Percentiles rank a stretch among this genome's conserved stretches.
phyloP scores from a whole-genome alignment of 2,888 invertebrate genomes.

The Synanthedon formicaeformis region DNA sequence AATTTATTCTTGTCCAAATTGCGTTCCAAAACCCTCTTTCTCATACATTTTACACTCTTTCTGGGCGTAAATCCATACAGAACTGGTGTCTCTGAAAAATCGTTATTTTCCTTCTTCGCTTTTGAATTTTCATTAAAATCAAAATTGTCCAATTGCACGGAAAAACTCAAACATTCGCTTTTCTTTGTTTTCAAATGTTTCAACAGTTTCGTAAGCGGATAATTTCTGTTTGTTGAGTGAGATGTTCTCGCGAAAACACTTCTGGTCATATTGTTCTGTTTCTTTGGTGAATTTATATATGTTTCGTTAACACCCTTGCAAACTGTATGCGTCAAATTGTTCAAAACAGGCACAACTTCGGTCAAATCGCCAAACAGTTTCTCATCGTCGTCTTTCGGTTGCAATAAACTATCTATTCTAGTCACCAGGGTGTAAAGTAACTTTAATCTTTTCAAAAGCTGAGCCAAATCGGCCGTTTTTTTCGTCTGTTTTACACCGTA shows the following conservation, averaged over 20 bases:
- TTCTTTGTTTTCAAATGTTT: slow-evolving; percentile 37
- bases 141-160: slow-evolving; percentile 38
- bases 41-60: slow-evolving; percentile 37
- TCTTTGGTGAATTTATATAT: slow-evolving; percentile 28
- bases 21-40: slow-evolving; percentile 38
- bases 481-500: slow-evolving; percentile 28
- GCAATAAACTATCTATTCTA: slow-evolving; percentile 37
- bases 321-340: slow-evolving; percentile 39
- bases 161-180: slow-evolving; percentile 44
- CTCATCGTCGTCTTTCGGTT: slow-evolving; percentile 47
- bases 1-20: slow-evolving; percentile 11
- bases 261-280: slow-evolving; percentile 24
- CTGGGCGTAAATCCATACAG: slow-evolving; percentile 43
- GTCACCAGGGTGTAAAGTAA: slow-evolving; percentile 47
- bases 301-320: slow-evolving; percentile 27
- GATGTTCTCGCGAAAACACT: slow-evolving; percentile 43
- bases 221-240: slow-evolving; percentile 18
- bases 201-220: slow-evolving; percentile 36
- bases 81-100: slow-evolving; percentile 17
- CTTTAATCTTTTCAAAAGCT: slow-evolving; percentile 46
- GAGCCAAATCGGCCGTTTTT: slow-evolving; percentile 27
- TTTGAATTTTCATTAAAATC: slow-evolving; percentile 13
- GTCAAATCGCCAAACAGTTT: slow-evolving; percentile 29
- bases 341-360: slow-evolving; percentile 19
- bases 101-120: slow-evolving; percentile 2